Evolutionary conservation across 2,113 vertebrate genomes (phyloP).

Genomic region (Gracilinanus agilis): DNA sequence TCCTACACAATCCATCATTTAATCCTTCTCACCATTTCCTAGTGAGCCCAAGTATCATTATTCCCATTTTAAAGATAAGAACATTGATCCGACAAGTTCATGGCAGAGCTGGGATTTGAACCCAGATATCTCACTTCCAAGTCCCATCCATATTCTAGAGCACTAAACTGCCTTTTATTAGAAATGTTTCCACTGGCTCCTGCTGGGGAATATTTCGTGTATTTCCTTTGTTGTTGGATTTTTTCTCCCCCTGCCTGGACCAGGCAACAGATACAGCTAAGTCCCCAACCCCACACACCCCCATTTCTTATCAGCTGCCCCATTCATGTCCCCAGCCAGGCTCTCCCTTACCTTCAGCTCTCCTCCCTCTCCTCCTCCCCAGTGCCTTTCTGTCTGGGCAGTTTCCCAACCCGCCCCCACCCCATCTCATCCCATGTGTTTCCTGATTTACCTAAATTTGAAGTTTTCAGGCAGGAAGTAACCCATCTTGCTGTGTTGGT

Average conservation of each 20-base stretch:
- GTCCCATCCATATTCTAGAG: not conserved
- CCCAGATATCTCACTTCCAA: no score
- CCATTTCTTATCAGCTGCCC: not conserved
- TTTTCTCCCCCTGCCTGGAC: not conserved
- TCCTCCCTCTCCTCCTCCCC: not conserved
- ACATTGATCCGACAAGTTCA: not conserved
- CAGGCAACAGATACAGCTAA: no score
- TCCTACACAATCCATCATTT: not conserved
- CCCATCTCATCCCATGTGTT: not conserved
- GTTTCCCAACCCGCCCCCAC: not conserved
- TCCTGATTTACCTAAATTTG: conserved; percentile 73
- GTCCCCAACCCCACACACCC: not conserved
- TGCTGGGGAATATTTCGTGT: not conserved
- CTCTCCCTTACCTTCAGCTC: not conserved
- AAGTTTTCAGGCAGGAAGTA: conserved; percentile 76
- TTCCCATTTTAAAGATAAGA: no score
- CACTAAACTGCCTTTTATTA: not conserved
- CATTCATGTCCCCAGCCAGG: not conserved
- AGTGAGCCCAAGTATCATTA: not conserved
- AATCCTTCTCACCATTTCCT: not conserved
- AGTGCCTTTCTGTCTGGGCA: not conserved
- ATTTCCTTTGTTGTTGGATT: not conserved
- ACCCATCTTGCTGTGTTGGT: conserved; percentile 62
- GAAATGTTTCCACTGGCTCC: not conserved
- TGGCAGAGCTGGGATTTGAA: not conserved